Conservation (phyloP, 2,888 invertebrate genomes). For the Drosophila siamana region DNA sequence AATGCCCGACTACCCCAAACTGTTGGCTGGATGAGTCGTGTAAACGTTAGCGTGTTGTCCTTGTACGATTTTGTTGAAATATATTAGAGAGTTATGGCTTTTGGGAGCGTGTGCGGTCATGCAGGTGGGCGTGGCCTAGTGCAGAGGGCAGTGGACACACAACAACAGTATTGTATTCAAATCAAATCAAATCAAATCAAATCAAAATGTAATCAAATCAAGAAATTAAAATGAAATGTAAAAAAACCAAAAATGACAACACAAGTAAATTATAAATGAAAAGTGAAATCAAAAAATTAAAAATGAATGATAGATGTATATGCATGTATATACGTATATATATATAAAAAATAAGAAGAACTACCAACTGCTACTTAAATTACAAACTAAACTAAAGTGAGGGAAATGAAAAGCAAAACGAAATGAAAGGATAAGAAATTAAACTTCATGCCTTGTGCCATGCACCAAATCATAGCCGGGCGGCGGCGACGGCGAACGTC, state of each 20-base stretch:
- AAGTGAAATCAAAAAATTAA: constrained; percentile 26
- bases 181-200: constrained; percentile 5
- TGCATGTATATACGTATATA: constrained; percentile 2
- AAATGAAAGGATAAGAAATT: constrained; percentile 62
- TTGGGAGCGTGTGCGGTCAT: constrained; percentile 25
- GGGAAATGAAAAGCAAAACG: constrained; percentile 25
- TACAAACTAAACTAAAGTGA: constrained; percentile 2
- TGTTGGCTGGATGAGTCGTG: constrained; percentile 24
- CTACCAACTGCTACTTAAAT: constrained; percentile 7
- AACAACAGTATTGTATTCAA: constrained; percentile 23
- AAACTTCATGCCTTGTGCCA: constrained; percentile 86
- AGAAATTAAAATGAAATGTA: constrained; percentile 25
- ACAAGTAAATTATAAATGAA: too few relatives aligned
- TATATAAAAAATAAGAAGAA: constrained; percentile 25
- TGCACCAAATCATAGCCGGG: constrained; percentile 86
- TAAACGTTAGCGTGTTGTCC: constrained; percentile 43
- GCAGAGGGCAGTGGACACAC: constrained; percentile 55
- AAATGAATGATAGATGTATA: constrained; percentile 20
- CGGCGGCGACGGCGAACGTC: constrained; percentile 85
- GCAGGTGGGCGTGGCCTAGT: constrained; percentile 49
- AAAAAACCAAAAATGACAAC: neutral
- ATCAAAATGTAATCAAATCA: constrained; percentile 3
- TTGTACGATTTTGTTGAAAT: constrained; percentile 30
- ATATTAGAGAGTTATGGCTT: neutral
- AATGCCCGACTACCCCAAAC: constrained; percentile 48